Evolutionary conservation across 2,113 vertebrate species (phyloP), one percentile per base, ranked within the genome.

Genomic region (Myanophis thanlyinensis): DNA sequence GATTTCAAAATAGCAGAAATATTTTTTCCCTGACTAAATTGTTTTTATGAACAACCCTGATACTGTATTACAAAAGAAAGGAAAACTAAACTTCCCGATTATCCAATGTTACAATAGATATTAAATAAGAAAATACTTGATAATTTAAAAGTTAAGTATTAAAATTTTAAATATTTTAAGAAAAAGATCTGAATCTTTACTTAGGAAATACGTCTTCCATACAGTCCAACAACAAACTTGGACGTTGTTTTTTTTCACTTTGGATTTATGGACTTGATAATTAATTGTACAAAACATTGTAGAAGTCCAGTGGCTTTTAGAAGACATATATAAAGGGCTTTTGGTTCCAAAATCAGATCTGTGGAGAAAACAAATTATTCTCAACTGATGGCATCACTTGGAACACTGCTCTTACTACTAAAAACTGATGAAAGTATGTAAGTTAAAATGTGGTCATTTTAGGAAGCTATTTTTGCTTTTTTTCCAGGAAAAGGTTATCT

Each of bases 91-190:
- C 20, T 54, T 23, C 5, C 90, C 49, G 23, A 6, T 8, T 22
- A 52, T 5, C 20, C 44, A 4, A n/a, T 5, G 7, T 35, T 23
- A 54, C 23, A 53, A 11, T 9, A 27, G 90, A 93, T 93, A 89
- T 0, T 20, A 94, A 93, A 91, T 5, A 44, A 1, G 35, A 95
- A 59, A 54, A 89, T 15, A 3, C 46, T 67, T 73, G 40, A 25
- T 93, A 27, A 1, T 93, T 90, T 23, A 52, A 52, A 47, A 73
- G 48, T 3, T 62, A 44, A 40, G 5, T 25, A 59, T 93, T 90
- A 0, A 46, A 94, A 51, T 3, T 40, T 92, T 25, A 91, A 87
- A 7, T 13, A 20, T 25, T n/a, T 0, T 0, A 87, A 25, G 0
- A 46, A 0, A 0, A 54, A 25, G 23, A 84, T 67, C 80, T 87